These are phyloP conservation scores for Ditula angustiorana DNA, from an alignment of 2,888 invertebrate species.

Conservation along the genomic window DNA sequence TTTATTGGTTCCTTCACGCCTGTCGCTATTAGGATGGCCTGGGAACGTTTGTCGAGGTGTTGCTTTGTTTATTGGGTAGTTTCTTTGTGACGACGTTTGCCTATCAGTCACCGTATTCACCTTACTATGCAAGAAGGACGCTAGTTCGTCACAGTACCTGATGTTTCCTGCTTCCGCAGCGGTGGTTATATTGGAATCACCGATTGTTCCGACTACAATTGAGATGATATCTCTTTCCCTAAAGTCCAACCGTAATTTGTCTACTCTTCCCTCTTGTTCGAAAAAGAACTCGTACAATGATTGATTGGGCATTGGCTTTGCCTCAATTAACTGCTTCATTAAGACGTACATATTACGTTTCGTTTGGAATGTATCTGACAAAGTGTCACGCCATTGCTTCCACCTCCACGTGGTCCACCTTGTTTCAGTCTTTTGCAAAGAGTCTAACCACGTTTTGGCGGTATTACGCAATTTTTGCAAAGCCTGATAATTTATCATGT, in stretches of 20 bases:
- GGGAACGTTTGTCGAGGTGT: background rate
- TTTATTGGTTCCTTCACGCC: too few relatives aligned
- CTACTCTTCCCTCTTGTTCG: slow-evolving; percentile 42
- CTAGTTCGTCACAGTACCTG: background rate
- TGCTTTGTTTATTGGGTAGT: background rate
- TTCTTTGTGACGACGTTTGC: background rate
- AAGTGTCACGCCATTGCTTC: slow-evolving; percentile 46
- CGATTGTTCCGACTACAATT: background rate
- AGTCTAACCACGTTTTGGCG: slow-evolving; percentile 48
- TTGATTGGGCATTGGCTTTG: slow-evolving; percentile 36
- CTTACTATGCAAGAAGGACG: background rate
- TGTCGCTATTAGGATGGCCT: too few relatives aligned
- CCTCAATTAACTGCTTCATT: slow-evolving; percentile 40
- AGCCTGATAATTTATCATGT: slow-evolving; percentile 44
- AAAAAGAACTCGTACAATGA: slow-evolving; percentile 47
- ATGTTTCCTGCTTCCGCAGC: background rate
- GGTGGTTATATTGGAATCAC: background rate
- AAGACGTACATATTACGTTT: slow-evolving; percentile 44
- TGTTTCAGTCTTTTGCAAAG: slow-evolving; percentile 45
- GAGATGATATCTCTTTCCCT: background rate
- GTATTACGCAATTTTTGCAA: slow-evolving; percentile 47
- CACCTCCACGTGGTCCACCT: slow-evolving; percentile 48
- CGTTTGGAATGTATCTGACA: slow-evolving; percentile 44
- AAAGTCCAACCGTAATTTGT: background rate
- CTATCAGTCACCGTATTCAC: background rate